A percentile compares a stretch with the other conserved stretches of the same genome.
Evolutionary conservation across 30 jellyfish, hydroid and myxozoan genomes (phyloP).

Genomic region (Turritopsis rubra): DNA sequence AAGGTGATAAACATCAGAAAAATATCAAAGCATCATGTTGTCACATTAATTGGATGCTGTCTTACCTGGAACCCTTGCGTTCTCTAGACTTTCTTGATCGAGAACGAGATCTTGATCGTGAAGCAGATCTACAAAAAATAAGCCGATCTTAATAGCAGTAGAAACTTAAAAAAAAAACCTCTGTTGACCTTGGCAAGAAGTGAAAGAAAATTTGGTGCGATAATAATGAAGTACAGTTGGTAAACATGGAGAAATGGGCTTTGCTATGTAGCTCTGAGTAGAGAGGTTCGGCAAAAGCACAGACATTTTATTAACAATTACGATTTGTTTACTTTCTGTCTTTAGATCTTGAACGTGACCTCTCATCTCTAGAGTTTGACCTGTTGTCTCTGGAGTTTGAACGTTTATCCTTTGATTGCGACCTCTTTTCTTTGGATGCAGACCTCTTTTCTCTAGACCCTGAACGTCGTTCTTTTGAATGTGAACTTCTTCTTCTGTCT

Average conservation of each 20-base stretch:
- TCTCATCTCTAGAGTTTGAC: constrained; percentile 1
- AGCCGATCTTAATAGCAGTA: no score
- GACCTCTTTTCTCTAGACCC: constrained; percentile 14
- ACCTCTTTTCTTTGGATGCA: not conserved
- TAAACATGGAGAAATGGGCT: no score
- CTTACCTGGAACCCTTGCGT: not conserved
- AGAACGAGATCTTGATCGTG: constrained; percentile 18
- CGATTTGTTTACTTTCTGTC: not conserved
- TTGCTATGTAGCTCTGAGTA: no score
- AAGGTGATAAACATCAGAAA: not conserved
- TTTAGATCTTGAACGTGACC: constrained; percentile 20
- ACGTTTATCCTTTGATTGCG: constrained; percentile 19
- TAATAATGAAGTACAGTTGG: no score
- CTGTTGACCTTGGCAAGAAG: no score
- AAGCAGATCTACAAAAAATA: not conserved
- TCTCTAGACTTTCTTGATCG: constrained; percentile 12
- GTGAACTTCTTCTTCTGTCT: constrained; percentile 15
- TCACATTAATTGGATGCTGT: no score
- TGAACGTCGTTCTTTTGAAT: constrained; percentile 14
- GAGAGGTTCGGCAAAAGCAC: no score
- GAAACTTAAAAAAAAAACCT: no score
- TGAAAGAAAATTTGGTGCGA: no score
- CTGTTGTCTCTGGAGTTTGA: constrained; percentile 15
- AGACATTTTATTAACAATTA: not conserved
- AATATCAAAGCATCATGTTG: not conserved